Evolutionary conservation across 2,113 vertebrate species (phyloP).

Genomic region (Periophthalmodon schlosseri): DNA sequence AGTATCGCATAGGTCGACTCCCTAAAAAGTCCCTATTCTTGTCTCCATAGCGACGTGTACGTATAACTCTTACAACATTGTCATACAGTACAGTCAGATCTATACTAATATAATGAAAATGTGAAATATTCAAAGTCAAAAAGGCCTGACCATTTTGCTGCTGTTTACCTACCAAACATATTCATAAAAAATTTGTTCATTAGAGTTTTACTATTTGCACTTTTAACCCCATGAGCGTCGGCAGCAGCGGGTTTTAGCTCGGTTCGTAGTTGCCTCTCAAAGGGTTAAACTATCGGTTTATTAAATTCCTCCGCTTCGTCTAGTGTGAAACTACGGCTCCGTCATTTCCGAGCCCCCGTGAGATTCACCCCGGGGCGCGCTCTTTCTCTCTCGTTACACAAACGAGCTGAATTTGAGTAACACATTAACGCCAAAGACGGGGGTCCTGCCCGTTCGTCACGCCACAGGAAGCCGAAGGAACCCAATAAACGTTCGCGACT

Average conservation of each 20-base stretch:
- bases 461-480: conserved; percentile 74
- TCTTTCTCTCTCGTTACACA: conserved; percentile 18
- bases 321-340: conserved; percentile 65
- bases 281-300: conserved; percentile 79
- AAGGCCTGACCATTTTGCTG: conserved; percentile 89
- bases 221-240: conserved; percentile 78
- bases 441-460: conserved; percentile 65
- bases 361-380: conserved; percentile 40
- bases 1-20: conserved; percentile 86
- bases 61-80: conserved; percentile 71
- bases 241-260: conserved; percentile 15
- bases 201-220: conserved; percentile 82
- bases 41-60: conserved; percentile 66
- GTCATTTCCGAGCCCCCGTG: conserved; percentile 44
- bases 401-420: conserved; percentile 53
- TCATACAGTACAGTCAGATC: conserved; percentile 78
- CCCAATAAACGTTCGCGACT: conserved; percentile 66
- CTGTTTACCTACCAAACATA: conserved; percentile 83
- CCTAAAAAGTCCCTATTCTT: conserved; percentile 77
- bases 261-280: conserved; percentile 58
- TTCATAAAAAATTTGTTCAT: conserved; percentile 82
- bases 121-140: conserved; percentile 52
- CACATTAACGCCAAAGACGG: conserved; percentile 52
- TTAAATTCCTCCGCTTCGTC: conserved; percentile 75
- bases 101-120: conserved; percentile 69